A percentile compares a stretch with the other conserved stretches of the same genome.
phyloP scores from a whole-genome alignment of 1,140 invertebrate genomes.

The Lerema accius region DNA sequence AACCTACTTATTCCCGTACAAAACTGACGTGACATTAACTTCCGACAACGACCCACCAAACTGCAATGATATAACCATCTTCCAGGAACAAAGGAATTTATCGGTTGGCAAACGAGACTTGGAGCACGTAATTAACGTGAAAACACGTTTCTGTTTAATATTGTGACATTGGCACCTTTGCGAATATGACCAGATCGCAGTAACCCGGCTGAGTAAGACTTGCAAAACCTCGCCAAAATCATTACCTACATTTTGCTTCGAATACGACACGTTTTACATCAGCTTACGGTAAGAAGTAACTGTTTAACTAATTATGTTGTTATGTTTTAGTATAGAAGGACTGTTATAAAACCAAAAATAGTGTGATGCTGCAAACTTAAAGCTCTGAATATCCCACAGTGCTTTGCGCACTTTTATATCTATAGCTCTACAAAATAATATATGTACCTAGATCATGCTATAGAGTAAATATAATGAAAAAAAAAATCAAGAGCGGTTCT shows the following conservation, averaged over 20 bases:
- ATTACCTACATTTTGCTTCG: neutral
- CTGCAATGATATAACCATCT: constrained; percentile 36
- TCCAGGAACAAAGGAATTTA: constrained; percentile 44
- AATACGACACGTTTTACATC: constrained; percentile 5
- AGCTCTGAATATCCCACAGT: no score
- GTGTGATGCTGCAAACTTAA: no score
- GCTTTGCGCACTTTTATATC: no score
- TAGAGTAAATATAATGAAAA: no score
- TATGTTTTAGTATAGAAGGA: no score
- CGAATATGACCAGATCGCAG: constrained; percentile 15
- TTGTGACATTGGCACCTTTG: constrained; percentile 21
- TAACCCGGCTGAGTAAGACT: constrained; percentile 11
- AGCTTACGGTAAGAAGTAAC: no score
- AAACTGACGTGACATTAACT: neutral
- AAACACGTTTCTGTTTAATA: constrained; percentile 40
- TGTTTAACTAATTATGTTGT: no score
- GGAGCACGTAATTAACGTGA: constrained; percentile 40
- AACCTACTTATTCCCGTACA: no score
- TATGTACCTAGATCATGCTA: no score
- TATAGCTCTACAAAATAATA: no score
- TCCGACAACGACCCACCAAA: constrained; percentile 23
- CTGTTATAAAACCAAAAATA: no score
- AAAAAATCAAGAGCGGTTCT: no score
- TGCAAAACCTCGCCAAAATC: constrained; percentile 16
- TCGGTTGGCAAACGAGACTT: constrained; percentile 33